Conservation (phyloP, 2,797 vertebrate species). For the Anableps anableps region DNA sequence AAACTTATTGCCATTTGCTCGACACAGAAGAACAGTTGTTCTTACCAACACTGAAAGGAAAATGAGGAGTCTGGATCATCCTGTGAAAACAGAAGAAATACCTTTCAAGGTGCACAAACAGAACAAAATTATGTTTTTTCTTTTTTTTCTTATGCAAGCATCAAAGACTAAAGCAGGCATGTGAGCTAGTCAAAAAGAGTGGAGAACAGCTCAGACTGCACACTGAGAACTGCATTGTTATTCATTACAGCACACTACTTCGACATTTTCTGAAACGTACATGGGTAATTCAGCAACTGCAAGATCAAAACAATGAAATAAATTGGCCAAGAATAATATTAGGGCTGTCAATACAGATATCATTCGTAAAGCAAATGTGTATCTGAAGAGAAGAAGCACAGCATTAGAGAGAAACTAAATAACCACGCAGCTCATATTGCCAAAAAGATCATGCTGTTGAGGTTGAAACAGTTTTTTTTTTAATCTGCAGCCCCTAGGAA, state of each 20-base stretch:
- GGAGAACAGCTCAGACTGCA: conserved; percentile 46
- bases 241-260: conserved; percentile 53
- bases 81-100: conserved; percentile 8
- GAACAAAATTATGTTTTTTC: conserved; percentile 63
- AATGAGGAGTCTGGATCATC: conserved; percentile 37
- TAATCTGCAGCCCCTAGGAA: conserved; percentile 1
- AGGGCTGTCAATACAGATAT: conserved; percentile 49
- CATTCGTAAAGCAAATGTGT: conserved; percentile 40
- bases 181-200: conserved; percentile 39
- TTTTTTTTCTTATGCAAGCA: conserved; percentile 59
- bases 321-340: conserved; percentile 51
- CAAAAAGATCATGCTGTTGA: conserved; percentile 46
- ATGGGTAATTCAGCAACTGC: conserved; percentile 67
- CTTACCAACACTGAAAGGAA: conserved; percentile 19
- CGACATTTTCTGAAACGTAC: conserved; percentile 64
- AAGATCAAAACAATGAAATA: conserved; percentile 70
- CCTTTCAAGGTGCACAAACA: conserved; percentile 55
- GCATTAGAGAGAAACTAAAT: conserved; percentile 41
- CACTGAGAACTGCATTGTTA: conserved; percentile 61
- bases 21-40: conserved; percentile 55
- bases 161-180: conserved; percentile 65
- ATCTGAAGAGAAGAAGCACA: conserved; percentile 17
- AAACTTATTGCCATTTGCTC: conserved; percentile 59
- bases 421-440: conserved; percentile 54
- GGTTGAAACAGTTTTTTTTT: conserved; percentile 41